These are phyloP conservation scores for Drosophila ercepeae DNA, from an alignment of 1,140 invertebrate genomes.

Conservation along the genomic window DNA sequence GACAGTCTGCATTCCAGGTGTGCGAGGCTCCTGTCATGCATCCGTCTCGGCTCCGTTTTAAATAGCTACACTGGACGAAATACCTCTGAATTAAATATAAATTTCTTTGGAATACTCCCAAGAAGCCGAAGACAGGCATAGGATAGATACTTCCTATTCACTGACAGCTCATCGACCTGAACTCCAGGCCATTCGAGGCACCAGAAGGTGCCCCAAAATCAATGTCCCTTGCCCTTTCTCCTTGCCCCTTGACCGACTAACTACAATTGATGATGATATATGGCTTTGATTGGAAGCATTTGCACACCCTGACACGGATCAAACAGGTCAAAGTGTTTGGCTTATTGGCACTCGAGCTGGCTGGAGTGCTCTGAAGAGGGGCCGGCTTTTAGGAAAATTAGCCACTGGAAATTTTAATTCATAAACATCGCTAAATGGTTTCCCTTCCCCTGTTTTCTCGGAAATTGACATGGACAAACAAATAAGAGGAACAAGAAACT, in stretches of 20 bases:
- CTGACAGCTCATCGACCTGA: too few relatives aligned
- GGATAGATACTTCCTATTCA: constrained; percentile 77
- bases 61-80: constrained; percentile 32
- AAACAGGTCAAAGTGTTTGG: constrained; percentile 43
- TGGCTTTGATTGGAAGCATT: constrained; percentile 42
- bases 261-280: constrained; percentile 70
- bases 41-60: constrained; percentile 18
- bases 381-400: constrained; percentile 58
- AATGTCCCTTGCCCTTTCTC: constrained; percentile 23
- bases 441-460: not conserved
- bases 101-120: too few relatives aligned
- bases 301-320: constrained; percentile 30
- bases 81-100: too few relatives aligned
- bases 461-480: constrained; percentile 19
- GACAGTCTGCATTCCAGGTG: constrained; percentile 74
- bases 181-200: not conserved
- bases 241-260: constrained; percentile 30
- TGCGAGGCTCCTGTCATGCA: constrained; percentile 14
- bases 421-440: constrained; percentile 17
- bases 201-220: constrained; percentile 23
- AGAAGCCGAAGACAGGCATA: constrained; percentile 60
- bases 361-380: constrained; percentile 1
- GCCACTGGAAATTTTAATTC: constrained; percentile 37
- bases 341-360: constrained; percentile 58
- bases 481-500: not conserved